phyloP scores from a whole-genome alignment of 2,888 invertebrate species.

The Netelia melanura region DNA sequence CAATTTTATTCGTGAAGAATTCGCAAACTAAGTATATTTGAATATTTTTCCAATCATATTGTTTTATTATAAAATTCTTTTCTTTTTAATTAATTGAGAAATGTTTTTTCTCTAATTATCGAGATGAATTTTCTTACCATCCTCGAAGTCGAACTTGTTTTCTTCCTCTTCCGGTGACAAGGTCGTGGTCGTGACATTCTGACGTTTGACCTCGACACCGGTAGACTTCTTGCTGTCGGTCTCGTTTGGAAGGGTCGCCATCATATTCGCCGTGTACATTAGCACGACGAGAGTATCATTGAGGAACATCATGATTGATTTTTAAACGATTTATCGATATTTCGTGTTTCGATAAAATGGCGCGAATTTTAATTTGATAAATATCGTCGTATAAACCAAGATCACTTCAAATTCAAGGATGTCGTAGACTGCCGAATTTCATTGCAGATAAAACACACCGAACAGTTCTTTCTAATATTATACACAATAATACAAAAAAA shows the following conservation, averaged over 20 bases:
- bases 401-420: neutral
- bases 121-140: constrained; percentile 75
- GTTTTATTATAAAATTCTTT: too few relatives aligned
- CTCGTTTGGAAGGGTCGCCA: constrained; percentile 76
- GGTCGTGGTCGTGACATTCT: constrained; percentile 75
- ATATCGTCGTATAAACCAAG: neutral
- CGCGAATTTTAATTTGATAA: neutral
- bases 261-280: constrained; percentile 79
- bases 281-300: constrained; percentile 79
- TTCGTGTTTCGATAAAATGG: neutral
- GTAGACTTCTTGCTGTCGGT: constrained; percentile 61
- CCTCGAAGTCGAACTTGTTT: constrained; percentile 79
- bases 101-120: neutral
- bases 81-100: neutral
- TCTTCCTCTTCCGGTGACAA: constrained; percentile 80
- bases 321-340: constrained; percentile 23
- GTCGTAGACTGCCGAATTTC: neutral
- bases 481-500: neutral
- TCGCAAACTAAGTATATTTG: too few relatives aligned
- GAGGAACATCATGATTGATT: constrained; percentile 76
- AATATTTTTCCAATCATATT: too few relatives aligned
- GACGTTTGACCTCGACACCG: constrained; percentile 48
- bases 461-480: neutral
- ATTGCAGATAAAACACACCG: neutral
- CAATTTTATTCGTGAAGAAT: neutral